Evolutionary conservation across 2,113 vertebrate species (phyloP).

Genomic region (Erythrocebus patas): DNA sequence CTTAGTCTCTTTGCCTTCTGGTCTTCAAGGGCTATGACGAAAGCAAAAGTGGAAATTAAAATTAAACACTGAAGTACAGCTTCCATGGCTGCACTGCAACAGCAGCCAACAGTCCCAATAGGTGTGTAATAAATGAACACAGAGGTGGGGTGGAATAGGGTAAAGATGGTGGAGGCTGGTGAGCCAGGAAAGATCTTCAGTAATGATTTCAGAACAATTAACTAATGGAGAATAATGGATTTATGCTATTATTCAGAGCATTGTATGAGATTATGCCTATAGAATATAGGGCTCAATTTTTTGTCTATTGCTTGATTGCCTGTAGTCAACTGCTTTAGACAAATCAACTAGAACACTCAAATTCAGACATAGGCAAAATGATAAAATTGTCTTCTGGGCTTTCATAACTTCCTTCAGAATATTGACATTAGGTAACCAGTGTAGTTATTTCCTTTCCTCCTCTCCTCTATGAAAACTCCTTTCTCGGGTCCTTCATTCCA

Average conservation of each 20-base stretch:
- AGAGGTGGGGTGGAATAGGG: fast-evolving
- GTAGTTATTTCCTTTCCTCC: neutral
- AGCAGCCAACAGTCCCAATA: neutral
- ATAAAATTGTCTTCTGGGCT: neutral
- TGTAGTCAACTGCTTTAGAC: neutral
- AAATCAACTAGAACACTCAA: constrained; percentile 4
- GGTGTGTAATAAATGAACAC: neutral
- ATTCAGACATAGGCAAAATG: neutral
- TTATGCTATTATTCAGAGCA: neutral
- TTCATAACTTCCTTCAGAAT: neutral
- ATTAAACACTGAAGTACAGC: neutral
- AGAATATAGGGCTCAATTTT: neutral
- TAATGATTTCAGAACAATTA: neutral
- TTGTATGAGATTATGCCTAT: neutral
- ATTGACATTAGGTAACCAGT: neutral
- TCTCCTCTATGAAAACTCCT: neutral
- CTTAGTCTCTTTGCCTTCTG: neutral
- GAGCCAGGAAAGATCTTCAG: neutral
- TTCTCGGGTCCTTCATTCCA: neutral
- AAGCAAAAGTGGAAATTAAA: neutral
- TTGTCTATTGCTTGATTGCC: neutral
- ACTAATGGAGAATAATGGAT: neutral
- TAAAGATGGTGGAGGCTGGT: too few species aligned
- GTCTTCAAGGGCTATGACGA: neutral
- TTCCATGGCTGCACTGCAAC: neutral